Percentiles rank a stretch among this genome's conserved stretches.
Evolutionary conservation across 2,113 vertebrate species (phyloP).

Genomic region (Rhagologus leucostigma): DNA sequence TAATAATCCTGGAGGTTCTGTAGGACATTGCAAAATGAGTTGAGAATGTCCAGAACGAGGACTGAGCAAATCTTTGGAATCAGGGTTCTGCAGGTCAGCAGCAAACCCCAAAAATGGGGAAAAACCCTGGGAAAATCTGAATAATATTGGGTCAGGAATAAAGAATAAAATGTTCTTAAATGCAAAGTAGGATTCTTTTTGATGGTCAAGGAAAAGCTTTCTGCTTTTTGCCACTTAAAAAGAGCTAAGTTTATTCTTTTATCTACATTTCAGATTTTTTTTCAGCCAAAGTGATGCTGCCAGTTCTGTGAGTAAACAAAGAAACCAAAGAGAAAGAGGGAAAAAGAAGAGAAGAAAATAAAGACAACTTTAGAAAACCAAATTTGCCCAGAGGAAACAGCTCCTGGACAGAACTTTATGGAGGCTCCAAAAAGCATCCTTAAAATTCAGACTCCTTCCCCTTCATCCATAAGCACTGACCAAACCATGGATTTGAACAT

Average conservation of each 20-base stretch:
- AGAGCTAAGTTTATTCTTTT: not conserved
- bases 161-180: not conserved
- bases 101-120: not conserved
- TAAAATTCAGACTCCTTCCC: not conserved
- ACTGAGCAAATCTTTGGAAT: not conserved
- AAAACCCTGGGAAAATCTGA: not conserved
- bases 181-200: not conserved
- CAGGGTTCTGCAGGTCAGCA: not conserved
- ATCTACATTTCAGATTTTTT: not conserved
- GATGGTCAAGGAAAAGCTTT: not conserved
- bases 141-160: not conserved
- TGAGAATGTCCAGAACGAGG: not conserved
- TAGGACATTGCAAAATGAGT: not conserved
- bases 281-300: not conserved
- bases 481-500: not conserved
- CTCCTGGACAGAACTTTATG: not conserved
- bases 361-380: not conserved
- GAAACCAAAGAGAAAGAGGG: not conserved
- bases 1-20: not conserved
- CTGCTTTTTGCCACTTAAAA: not conserved
- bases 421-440: not conserved
- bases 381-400: not conserved
- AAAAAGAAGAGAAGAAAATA: not conserved
- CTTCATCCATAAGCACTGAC: not conserved
- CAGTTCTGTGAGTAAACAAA: not conserved